Percentiles rank a stretch among this genome's conserved stretches.
Conservation (phyloP, 1,140 invertebrate genomes). For the Brachionus asplanchnoidis region DNA sequence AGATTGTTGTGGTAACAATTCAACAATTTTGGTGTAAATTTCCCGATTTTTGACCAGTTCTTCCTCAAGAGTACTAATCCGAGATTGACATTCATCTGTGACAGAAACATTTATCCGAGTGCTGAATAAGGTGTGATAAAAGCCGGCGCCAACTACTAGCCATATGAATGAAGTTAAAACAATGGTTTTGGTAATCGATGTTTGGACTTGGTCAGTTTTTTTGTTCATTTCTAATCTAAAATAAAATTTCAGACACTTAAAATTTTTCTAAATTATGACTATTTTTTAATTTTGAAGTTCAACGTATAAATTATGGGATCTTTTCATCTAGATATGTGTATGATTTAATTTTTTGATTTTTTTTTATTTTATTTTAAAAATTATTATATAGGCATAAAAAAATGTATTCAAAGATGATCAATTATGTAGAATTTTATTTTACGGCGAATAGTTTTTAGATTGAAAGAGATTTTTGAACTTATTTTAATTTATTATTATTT, state of each 20-base stretch:
- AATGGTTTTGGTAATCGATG: neutral
- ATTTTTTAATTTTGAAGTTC: neutral
- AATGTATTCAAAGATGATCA: neutral
- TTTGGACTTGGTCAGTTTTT: neutral
- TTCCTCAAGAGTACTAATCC: neutral
- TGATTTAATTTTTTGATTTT: neutral
- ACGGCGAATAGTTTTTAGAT: too few relatives aligned
- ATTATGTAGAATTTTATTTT: neutral
- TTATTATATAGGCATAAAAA: too few relatives aligned
- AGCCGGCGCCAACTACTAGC: neutral
- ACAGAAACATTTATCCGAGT: neutral
- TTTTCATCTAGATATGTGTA: neutral
- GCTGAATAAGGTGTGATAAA: neutral
- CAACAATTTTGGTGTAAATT: neutral
- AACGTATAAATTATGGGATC: neutral
- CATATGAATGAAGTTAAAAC: slow-evolving; percentile 1
- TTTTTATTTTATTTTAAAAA: neutral
- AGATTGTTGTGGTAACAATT: neutral
- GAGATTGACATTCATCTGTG: neutral
- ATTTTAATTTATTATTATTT: too few relatives aligned
- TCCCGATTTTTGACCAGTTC: neutral
- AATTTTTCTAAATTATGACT: neutral
- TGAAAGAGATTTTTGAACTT: too few relatives aligned
- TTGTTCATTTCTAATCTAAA: neutral
- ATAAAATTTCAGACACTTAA: neutral